Evolutionary conservation across 37 sponge, comb jelly and placozoan genomes (phyloP), one percentile per base, ranked within the genome.

Genomic region (Axinella damicornis): DNA sequence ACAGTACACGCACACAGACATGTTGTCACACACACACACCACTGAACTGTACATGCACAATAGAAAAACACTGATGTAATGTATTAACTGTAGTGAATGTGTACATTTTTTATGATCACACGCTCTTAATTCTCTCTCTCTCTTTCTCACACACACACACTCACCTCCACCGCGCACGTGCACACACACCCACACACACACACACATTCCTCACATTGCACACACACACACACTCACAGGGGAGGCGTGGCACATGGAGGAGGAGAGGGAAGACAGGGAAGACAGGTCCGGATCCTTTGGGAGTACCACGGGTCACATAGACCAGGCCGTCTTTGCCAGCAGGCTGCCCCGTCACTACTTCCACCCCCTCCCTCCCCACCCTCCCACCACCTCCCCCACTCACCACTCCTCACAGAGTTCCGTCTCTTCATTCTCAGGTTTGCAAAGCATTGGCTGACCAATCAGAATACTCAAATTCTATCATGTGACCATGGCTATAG

Each of bases 191-290:
- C 60, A 30, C 62, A 76, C 77, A 76, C 36, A 59, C 60, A 32
- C 77, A 76, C 32, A 76, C 34, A 2, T 9, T 30, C 71, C 5
- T 31, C 22, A 24, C 22, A 24, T 30, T 31, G 14, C 61, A 76
- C 60, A 80, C 70, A 53, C 34, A 69, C 33, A 5, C 35, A 80
- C 57, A 67, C n/a, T 38, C 57, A 54, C 35, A 82, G 72, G 73
- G 61, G 83, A 62, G 40, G 73, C 62, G 63, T 80, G 80, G 68
- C 58, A 66, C 5, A 22, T 68, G 57, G 80, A 80, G 52, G 68
- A 77, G 24, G 78, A 77, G 15, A 9, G 16, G 21, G 63, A 60
- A 36, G 11, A 46, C 24, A 24, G 32, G 38, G 64, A 9, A 46
- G 46, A 4, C 4, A 46, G 46, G 40, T 30, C 5, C 20, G 15